These are phyloP conservation scores for Austrofundulus limnaeus DNA, from an alignment of 2,113 vertebrate genomes.

Conservation along the genomic window DNA sequence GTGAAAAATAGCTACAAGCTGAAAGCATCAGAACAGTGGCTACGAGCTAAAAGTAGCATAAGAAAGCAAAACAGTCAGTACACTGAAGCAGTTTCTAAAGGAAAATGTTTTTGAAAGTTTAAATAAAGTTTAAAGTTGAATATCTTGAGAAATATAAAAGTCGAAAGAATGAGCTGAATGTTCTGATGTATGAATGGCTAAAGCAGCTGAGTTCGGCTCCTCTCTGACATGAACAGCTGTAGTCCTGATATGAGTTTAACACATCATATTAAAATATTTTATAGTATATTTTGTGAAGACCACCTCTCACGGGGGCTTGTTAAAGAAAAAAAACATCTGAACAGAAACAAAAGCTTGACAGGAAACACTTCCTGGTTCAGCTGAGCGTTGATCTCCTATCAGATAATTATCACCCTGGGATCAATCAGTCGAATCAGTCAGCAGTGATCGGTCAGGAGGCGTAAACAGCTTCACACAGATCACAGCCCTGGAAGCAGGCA, in stretches of 20 bases:
- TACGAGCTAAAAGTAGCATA: too few relatives aligned
- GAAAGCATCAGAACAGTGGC: too few relatives aligned
- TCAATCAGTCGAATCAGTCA: constrained; percentile 7
- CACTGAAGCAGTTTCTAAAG: too few relatives aligned
- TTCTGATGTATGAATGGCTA: too few relatives aligned
- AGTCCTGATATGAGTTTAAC: too few relatives aligned
- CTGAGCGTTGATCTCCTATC: not conserved
- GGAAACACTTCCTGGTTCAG: not conserved
- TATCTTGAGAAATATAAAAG: too few relatives aligned
- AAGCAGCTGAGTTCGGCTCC: too few relatives aligned
- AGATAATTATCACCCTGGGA: constrained; percentile 24
- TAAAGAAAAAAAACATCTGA: constrained; percentile 7
- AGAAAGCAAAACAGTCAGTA: too few relatives aligned
- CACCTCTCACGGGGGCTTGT: not conserved
- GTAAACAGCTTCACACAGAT: not conserved
- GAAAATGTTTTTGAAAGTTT: too few relatives aligned
- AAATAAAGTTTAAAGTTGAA: too few relatives aligned
- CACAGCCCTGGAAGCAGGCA: not conserved
- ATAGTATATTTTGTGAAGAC: not conserved
- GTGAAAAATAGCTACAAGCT: too few relatives aligned
- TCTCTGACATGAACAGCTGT: not conserved
- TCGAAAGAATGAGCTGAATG: too few relatives aligned
- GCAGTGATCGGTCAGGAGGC: not conserved
- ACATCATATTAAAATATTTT: not conserved
- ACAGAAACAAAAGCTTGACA: not conserved